phyloP scores from a whole-genome alignment of 1,140 invertebrate species.

The Pararge aegeria region DNA sequence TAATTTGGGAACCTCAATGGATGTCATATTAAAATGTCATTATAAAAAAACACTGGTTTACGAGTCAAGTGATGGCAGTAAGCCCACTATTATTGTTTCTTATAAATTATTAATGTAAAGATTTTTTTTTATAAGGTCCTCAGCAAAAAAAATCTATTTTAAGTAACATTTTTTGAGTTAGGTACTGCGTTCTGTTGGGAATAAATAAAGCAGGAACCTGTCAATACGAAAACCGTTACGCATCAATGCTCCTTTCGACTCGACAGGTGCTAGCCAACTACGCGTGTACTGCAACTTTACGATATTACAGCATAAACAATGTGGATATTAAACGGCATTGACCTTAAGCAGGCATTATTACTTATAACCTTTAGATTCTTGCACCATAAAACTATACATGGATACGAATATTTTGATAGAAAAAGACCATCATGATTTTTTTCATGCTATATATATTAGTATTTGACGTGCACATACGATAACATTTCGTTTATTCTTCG shows the following conservation, averaged over 20 bases:
- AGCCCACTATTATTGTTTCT: too few species aligned
- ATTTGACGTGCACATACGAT: too few species aligned
- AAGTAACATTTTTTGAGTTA: too few species aligned
- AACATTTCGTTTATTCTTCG: too few species aligned
- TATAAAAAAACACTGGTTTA: too few species aligned
- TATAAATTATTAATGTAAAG: too few species aligned
- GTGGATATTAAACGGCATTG: slow-evolving; percentile 1
- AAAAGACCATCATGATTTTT: not conserved
- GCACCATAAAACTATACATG: not conserved
- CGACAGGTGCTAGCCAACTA: slow-evolving; percentile 51
- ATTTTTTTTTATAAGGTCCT: too few species aligned
- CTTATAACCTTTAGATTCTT: slow-evolving; percentile 6
- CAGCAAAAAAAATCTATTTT: too few species aligned
- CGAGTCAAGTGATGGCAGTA: too few species aligned
- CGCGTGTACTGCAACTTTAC: slow-evolving; percentile 20
- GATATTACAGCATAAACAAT: slow-evolving; percentile 8
- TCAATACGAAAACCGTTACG: slow-evolving; percentile 43
- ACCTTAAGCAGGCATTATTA: slow-evolving; percentile 1
- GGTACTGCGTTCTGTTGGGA: slow-evolving; percentile 40
- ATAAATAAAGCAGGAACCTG: slow-evolving; percentile 31
- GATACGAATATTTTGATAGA: not conserved
- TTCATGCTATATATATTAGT: not conserved
- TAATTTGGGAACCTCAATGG: too few species aligned
- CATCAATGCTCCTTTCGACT: slow-evolving; percentile 54
- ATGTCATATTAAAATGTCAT: too few species aligned